Percentiles rank a stretch among this genome's conserved stretches.
phyloP scores from a whole-genome alignment of 2,113 vertebrate genomes.

The Micronycteris hirsuta region DNA sequence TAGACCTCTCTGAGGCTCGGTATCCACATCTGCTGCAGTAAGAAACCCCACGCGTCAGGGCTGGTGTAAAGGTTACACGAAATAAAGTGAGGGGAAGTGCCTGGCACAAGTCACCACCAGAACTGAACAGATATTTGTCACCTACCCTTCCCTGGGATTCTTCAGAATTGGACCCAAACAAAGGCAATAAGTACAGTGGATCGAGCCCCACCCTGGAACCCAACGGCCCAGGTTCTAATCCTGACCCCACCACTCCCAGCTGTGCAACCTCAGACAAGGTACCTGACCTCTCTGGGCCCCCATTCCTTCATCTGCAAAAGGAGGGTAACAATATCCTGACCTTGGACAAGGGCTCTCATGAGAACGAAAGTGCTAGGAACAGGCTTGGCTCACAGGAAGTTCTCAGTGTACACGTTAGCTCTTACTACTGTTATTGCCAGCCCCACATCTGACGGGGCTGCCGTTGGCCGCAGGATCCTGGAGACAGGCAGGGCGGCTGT shows the following conservation, averaged over 20 bases:
- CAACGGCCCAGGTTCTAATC: not conserved
- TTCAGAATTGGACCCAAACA: not conserved
- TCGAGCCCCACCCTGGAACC: not conserved
- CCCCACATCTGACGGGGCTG: not conserved
- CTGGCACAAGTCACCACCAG: not conserved
- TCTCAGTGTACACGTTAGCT: fast-evolving
- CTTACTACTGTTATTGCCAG: not conserved
- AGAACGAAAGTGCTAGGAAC: not conserved
- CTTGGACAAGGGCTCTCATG: not conserved
- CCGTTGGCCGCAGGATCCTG: no score
- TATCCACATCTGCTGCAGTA: not conserved
- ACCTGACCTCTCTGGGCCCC: not conserved
- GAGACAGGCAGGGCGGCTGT: not conserved
- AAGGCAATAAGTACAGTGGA: not conserved
- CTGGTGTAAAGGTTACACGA: fast-evolving
- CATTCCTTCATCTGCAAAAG: not conserved
- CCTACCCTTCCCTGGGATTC: not conserved
- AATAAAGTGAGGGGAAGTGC: not conserved
- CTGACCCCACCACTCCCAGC: not conserved
- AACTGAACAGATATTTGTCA: fast-evolving
- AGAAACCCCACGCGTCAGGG: not conserved
- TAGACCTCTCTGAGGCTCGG: not conserved
- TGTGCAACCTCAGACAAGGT: not conserved
- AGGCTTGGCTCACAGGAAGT: not conserved
- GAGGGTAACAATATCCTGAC: fast-evolving